Conservation (phyloP, 2,888 invertebrate genomes). For the Caenorhabditis sp. region DNA sequence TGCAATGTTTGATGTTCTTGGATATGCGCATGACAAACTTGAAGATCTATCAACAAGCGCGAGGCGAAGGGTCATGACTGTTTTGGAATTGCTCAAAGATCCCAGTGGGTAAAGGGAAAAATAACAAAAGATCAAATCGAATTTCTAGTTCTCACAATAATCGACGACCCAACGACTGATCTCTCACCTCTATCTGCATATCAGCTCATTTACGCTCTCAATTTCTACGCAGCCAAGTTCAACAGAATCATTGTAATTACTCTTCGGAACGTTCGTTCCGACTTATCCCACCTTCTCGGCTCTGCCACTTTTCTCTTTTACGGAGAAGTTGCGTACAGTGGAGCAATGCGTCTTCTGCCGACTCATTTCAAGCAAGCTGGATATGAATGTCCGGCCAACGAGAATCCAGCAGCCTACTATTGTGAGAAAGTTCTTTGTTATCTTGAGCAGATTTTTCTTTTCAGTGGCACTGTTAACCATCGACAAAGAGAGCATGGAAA, state of each 20-base stretch:
- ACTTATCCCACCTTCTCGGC: constrained; percentile 96
- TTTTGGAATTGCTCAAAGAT: constrained; percentile 94
- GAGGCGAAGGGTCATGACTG: constrained; percentile 92
- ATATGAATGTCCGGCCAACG: constrained; percentile 96
- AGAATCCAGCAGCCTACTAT: constrained; percentile 98
- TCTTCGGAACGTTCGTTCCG: constrained; percentile 94
- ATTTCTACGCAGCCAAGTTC: constrained; percentile 91
- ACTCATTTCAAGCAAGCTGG: constrained; percentile 96
- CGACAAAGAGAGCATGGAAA: constrained; percentile 90
- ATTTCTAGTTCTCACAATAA: constrained; percentile 75
- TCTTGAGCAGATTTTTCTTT: constrained; percentile 55
- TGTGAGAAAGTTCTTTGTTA: constrained; percentile 86
- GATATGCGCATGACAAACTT: constrained; percentile 90
- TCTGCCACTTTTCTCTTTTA: constrained; percentile 93
- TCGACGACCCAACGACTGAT: constrained; percentile 95
- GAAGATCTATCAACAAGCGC: constrained; percentile 93
- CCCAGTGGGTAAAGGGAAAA: constrained; percentile 87
- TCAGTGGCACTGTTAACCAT: constrained; percentile 90
- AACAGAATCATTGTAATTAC: constrained; percentile 93
- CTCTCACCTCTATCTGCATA: constrained; percentile 96
- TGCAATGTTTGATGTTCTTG: constrained; percentile 94
- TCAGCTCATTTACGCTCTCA: constrained; percentile 94
- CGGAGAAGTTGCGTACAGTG: constrained; percentile 88
- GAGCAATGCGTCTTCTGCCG: constrained; percentile 91
- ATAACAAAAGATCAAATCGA: background rate